Base-by-base conservation (phyloP, 2,888 invertebrate genomes). In the Amphipoea oculea region DNA sequence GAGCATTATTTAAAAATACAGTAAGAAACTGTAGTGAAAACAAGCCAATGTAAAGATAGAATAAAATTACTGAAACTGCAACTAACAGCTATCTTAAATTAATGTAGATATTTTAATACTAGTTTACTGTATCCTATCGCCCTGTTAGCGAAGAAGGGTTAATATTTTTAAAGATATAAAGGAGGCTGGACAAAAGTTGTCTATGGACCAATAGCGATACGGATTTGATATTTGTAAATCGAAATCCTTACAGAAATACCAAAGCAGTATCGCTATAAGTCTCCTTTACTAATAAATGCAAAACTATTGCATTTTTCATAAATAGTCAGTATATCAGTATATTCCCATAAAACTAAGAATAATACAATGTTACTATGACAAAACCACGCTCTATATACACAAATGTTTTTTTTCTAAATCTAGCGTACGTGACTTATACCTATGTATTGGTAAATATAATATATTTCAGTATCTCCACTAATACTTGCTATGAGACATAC, bases 361-460 rank as follows among this genome's bases (percentile, higher is more conserved):
- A 70, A 75, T 17, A 42, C 42, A 51, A 71, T 76, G 70, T 76
- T 48, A 36, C 73, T 29, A 79, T 81, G 82, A 79, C 80, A 84
- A 80, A 82, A 82, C 79, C 74, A 40, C 54, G 73, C 9, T 23
- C n/a, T 81, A 69, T 73, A 69, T 69, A 80, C 54, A 82, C 57
- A 84, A 48, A 76, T 14, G 63, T 36, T 7, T 60, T 66, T 45
- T 65, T 45, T 51, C 63, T 81, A 71, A 79, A 2, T 78, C 78
- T 86, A 87, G 45, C 65, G 73, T 81, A 81, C 48, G 79, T 80
- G 78, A 62, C 89, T 84, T 84, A 88, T 17, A 76, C 36, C 66
- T 82, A 82, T 73, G 23, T 75, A 78, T 73, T 74, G 68, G 78
- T 88, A 88, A 79, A 87, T 88, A 88, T 73, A 85, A 86, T 72